These are phyloP conservation scores for Neogobius melanostomus DNA, from an alignment of 2,113 vertebrate species.

Conservation along the genomic window DNA sequence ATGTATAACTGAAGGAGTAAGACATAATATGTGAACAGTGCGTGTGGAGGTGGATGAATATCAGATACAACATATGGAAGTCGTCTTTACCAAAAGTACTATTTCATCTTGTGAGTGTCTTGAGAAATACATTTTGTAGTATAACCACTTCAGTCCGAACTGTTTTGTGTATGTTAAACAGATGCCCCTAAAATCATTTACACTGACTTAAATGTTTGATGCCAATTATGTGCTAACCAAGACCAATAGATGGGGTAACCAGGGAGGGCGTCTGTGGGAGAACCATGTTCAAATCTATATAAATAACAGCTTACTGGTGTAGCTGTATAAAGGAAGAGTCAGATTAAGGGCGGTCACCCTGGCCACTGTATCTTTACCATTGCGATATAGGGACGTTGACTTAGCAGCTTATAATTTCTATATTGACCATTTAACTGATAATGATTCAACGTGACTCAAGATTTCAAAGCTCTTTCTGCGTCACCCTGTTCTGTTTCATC, in stretches of 20 bases:
- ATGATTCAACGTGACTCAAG: slow-evolving; percentile 30
- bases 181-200: no score
- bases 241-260: no score
- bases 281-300: no score
- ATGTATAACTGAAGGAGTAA: slow-evolving; percentile 13
- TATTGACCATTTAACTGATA: background rate
- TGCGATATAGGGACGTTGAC: background rate
- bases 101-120: background rate
- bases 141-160: background rate
- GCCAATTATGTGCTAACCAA: no score
- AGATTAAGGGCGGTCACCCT: background rate
- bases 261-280: no score
- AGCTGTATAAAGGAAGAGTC: background rate
- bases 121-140: background rate
- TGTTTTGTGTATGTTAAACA: no score
- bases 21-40: background rate
- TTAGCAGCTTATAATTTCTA: background rate
- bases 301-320: background rate
- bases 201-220: no score
- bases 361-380: background rate
- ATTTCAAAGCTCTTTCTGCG: slow-evolving; percentile 43
- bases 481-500: slow-evolving; percentile 45
- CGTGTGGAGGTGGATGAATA: background rate
- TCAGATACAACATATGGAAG: slow-evolving; percentile 3
- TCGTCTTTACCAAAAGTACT: background rate